Base-by-base conservation (phyloP, 2,888 invertebrate genomes). In the Nycteola revayana region DNA sequence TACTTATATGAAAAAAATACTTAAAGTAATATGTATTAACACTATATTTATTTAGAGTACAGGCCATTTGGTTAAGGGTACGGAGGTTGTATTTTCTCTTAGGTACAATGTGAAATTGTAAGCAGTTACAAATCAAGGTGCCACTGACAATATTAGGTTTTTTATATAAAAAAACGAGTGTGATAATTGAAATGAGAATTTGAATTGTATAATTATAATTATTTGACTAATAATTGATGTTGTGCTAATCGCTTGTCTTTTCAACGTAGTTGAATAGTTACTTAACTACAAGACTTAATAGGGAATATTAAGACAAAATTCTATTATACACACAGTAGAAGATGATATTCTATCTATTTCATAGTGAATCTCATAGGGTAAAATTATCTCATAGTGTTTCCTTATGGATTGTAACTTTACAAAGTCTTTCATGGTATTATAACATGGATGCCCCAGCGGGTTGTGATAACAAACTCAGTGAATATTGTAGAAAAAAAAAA, bases 71-170 rank as follows among this genome's bases (percentile, higher is more conserved):
- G 9, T 17, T 42, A 33, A 31, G 32, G 23, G 28, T 4, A 24
- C 27, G 17, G 37, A 43, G 42, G 39, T 50, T 50, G 43, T 54
- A 47, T 39, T 47, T 50, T 42, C 43, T 27, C 36, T 28, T 34
- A 49, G 38, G 36, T 49, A 37, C 48, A 44, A 48, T 48, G 35
- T 42, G 37, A 46, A 56, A 46, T 50, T 56, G 48, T 57, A 57
- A 60, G 60, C 59, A 63, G 52, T 54, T 66, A 64, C 62, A 60
- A 75, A 75, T 36, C 42, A 47, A 43, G 78, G 81, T 83, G 81
- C 77, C 77, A 77, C 75, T 76, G 82, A 82, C 83, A 83, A 82
- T 82, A 82, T 80, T 76, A 76, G 61, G 77, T 82, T 54, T 67
- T 71, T 72, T 72, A n/a, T n/a, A 56, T 56, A 60, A 57, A 42